A percentile compares a stretch with the other conserved stretches of the same genome.
These are phyloP conservation scores for Anastrepha obliqua DNA, from an alignment of 1,140 invertebrate genomes.

Conservation along the genomic window DNA sequence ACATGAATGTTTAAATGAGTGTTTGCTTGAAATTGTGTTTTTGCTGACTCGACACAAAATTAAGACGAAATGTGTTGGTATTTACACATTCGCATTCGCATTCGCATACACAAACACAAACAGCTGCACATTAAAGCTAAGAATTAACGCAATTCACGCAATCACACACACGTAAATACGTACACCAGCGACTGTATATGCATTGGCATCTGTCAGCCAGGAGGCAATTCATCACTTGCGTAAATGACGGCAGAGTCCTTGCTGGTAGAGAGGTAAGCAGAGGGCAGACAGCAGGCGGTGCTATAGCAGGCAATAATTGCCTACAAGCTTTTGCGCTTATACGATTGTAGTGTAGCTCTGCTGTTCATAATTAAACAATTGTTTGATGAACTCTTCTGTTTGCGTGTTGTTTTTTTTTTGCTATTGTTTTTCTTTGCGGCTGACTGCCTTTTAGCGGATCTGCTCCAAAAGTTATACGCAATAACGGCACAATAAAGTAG, in stretches of 20 bases:
- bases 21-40: background rate
- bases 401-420: background rate
- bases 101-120: background rate
- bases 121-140: background rate
- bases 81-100: conserved; percentile 18
- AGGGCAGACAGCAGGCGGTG: background rate
- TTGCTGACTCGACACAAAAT: conserved; percentile 23
- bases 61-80: conserved; percentile 34
- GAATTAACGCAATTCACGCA: conserved; percentile 35
- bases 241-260: background rate
- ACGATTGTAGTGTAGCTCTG: background rate
- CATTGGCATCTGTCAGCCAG: background rate
- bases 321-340: conserved; percentile 40
- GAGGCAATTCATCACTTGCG: conserved; percentile 41
- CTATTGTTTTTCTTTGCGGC: background rate
- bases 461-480: no score
- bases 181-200: background rate
- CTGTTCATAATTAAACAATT: conserved; percentile 39
- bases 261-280: background rate
- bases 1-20: background rate
- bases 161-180: background rate
- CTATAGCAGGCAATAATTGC: conserved; percentile 4
- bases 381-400: conserved; percentile 17
- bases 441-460: background rate
- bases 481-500: background rate